These are phyloP conservation scores for Homarus americanus DNA, from an alignment of 1,140 invertebrate species.

Conservation along the genomic window DNA sequence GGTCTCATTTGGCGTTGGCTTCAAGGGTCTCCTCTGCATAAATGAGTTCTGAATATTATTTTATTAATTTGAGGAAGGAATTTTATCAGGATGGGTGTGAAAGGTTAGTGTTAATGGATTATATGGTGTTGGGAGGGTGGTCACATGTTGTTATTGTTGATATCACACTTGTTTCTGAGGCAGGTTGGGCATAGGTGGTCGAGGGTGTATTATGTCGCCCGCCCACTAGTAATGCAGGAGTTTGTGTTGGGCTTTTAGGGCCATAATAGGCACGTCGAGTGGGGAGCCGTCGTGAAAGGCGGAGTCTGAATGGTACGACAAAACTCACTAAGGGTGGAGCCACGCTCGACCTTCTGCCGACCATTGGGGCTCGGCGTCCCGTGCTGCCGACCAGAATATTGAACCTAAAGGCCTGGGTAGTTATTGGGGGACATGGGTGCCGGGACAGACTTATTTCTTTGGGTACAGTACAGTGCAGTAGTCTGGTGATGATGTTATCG, in stretches of 20 bases:
- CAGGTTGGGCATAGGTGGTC: background rate
- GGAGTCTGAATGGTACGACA: constrained; percentile 29
- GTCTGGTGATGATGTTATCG: too few relatives aligned
- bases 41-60: too few relatives aligned
- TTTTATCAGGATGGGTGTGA: too few relatives aligned
- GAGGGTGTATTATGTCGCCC: constrained; percentile 15
- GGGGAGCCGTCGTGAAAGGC: constrained; percentile 30
- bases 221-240: constrained; percentile 26
- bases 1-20: too few relatives aligned
- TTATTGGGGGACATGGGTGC: background rate
- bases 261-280: constrained; percentile 39
- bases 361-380: background rate
- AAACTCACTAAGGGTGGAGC: constrained; percentile 6
- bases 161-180: too few relatives aligned
- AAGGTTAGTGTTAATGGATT: too few relatives aligned
- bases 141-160: too few relatives aligned
- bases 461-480: background rate
- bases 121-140: too few relatives aligned
- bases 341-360: background rate
- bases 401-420: background rate
- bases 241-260: constrained; percentile 37
- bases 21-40: too few relatives aligned
- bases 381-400: background rate
- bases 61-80: too few relatives aligned
- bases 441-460: background rate